These are phyloP conservation scores for Nerophis ophidion DNA, from an alignment of 2,113 vertebrate species.

Conservation along the genomic window DNA sequence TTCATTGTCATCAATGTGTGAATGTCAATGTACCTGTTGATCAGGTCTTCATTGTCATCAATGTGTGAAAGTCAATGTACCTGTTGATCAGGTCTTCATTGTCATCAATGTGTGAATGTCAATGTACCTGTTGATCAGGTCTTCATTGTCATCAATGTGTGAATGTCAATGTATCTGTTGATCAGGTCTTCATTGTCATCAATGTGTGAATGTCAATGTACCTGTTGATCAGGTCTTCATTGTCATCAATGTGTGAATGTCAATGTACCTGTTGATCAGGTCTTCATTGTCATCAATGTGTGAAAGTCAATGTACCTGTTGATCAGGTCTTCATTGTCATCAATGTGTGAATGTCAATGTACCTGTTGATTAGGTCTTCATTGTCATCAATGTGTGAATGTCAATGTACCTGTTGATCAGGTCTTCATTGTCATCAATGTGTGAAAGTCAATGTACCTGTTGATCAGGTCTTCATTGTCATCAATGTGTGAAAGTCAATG, in stretches of 20 bases:
- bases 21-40: conserved; percentile 88
- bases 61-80: no score
- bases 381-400: no score
- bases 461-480: conserved; percentile 95
- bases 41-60: conserved; percentile 94
- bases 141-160: conserved; percentile 94
- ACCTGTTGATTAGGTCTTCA: conserved; percentile 98
- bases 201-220: no score
- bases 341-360: no score
- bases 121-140: conserved; percentile 91
- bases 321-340: conserved; percentile 95
- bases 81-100: conserved; percentile 98
- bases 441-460: conserved; percentile 85
- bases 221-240: conserved; percentile 98
- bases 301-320: conserved; percentile 87
- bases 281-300: conserved; percentile 95
- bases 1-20: conserved; percentile 93
- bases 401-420: conserved; percentile 90
- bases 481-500: no score
- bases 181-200: conserved; percentile 97
- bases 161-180: conserved; percentile 86
- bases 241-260: no score
- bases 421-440: conserved; percentile 93
- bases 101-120: no score
- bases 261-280: conserved; percentile 89